These are phyloP conservation scores for Argopecten irradians DNA, from an alignment of 1,140 invertebrate genomes.

Conservation along the genomic window DNA sequence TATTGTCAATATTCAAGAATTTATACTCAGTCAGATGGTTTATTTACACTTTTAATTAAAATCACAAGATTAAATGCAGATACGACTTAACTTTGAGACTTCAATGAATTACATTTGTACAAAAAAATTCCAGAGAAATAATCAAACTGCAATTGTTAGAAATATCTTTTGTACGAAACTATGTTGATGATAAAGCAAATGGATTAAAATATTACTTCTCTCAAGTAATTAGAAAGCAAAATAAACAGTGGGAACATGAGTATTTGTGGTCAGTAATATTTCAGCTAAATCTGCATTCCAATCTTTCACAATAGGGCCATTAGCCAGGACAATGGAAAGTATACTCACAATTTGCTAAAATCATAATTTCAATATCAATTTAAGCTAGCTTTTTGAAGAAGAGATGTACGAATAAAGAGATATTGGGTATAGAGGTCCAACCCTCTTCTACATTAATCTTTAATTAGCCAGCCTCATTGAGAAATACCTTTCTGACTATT, in stretches of 20 bases:
- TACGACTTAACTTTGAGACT: not conserved
- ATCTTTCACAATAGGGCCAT: not conserved
- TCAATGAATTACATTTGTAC: not conserved
- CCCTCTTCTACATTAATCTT: not conserved
- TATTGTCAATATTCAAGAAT: not conserved
- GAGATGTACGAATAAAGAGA: not conserved
- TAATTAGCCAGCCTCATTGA: not conserved
- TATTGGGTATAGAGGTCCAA: not conserved
- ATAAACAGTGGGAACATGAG: not conserved
- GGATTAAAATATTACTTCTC: not conserved
- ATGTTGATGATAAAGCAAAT: not conserved
- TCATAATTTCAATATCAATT: conserved; percentile 12
- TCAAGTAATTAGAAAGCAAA: not conserved
- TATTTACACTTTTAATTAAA: not conserved
- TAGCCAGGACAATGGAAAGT: not conserved
- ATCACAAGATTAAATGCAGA: not conserved
- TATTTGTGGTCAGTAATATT: not conserved
- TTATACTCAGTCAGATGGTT: not conserved
- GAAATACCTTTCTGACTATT: conserved; percentile 10
- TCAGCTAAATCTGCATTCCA: not conserved
- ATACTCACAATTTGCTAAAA: not conserved
- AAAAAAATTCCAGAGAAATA: not conserved
- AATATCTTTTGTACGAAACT: not conserved
- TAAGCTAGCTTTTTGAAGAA: not conserved
- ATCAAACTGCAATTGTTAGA: not conserved